phyloP scores from a whole-genome alignment of 1,140 invertebrate species.

The Sogatella furcifera region DNA sequence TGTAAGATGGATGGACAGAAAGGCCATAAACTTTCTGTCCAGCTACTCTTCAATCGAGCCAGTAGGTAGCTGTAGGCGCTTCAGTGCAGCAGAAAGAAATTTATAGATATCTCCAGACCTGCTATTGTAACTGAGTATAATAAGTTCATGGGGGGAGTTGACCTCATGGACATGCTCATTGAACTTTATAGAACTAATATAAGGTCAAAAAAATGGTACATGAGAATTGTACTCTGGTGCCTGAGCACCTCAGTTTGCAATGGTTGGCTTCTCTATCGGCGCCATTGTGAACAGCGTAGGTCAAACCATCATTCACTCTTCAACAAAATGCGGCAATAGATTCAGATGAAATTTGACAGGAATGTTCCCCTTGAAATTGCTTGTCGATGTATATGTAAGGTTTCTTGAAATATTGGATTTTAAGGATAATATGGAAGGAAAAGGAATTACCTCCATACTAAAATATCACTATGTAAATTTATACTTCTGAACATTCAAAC shows the following conservation, averaged over 20 bases:
- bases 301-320: too few relatives aligned
- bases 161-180: conserved; percentile 15
- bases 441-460: too few relatives aligned
- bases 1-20: conserved; percentile 3
- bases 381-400: too few relatives aligned
- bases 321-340: too few relatives aligned
- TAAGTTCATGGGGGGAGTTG: conserved; percentile 5
- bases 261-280: conserved; percentile 8
- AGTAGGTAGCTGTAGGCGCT: neutral
- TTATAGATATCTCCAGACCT: neutral
- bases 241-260: conserved; percentile 10
- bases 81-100: neutral
- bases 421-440: too few relatives aligned
- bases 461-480: too few relatives aligned
- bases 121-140: neutral
- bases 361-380: too few relatives aligned
- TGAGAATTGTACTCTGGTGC: conserved; percentile 11
- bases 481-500: too few relatives aligned
- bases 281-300: too few relatives aligned
- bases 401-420: too few relatives aligned
- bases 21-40: neutral
- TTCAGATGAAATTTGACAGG: too few relatives aligned
- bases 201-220: conserved; percentile 1
- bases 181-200: conserved; percentile 10
- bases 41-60: neutral